Base-by-base conservation (phyloP, 2,888 invertebrate species). In the Zaprionus obscuricornis region DNA sequence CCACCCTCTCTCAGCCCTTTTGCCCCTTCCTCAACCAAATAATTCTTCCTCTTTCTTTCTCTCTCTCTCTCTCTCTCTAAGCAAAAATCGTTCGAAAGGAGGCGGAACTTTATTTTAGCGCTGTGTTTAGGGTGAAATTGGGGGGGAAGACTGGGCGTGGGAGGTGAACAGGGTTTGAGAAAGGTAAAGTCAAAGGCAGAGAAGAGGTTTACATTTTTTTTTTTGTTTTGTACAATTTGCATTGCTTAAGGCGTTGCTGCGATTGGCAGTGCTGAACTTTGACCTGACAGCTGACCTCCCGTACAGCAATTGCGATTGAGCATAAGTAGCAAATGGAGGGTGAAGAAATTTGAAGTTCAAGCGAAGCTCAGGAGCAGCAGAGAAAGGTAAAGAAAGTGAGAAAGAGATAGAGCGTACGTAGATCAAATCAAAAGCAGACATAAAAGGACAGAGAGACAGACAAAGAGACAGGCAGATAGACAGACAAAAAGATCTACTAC, bases 241-340 rank as follows among this genome's bases (percentile, higher is more conserved):
- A 68, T 66, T 31, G 34, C 55, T 34, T 14, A 33, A 33, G 43
- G 67, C 36, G 54, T 29, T 47, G 59, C 64, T 51, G 33, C 37
- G 27, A 65, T 58, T 59, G 59, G 54, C 70, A 64, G 57, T 22
- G 4, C 17, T 56, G 56, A 81, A 66, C 77, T 81, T 73, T 77
- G 78, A 76, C 76, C 58, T 51, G 56, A 51, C 66, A 70, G 62
- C 40, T 66, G 57, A 60, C 37, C 63, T 39, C 33, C 22, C 42
- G n/a, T n/a, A n/a, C 18, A 22, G 26, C 29, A 31, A 13, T 22
- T 26, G 26, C 52, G 7, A 16, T 22, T 26, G 18, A 22, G 33
- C 22, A 5, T 18, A 11, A 29, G 29, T 29, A 42, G 17, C 20
- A 49, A 54, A 36, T 29, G 16, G 16, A 29, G 22, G n/a, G n/a